These are phyloP conservation scores for Clivina fossor DNA, from an alignment of 2,888 invertebrate species.

Conservation along the genomic window DNA sequence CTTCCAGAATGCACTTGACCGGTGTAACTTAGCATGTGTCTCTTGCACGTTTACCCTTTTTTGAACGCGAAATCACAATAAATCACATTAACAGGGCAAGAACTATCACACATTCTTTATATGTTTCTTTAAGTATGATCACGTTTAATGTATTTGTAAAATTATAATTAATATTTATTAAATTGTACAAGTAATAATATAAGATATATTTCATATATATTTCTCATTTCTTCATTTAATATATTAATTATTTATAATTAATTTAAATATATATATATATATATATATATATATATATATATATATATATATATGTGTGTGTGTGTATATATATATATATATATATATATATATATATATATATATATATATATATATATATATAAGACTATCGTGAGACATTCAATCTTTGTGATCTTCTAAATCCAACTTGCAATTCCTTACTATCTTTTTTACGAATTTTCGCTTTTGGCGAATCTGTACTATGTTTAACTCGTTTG, in stretches of 20 bases:
- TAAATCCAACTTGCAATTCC: too few relatives aligned
- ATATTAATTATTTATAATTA: slow-evolving; percentile 4
- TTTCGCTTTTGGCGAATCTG: slow-evolving; percentile 45
- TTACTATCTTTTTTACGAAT: slow-evolving; percentile 46
- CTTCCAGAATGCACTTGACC: too few relatives aligned
- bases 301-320: too few relatives aligned
- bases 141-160: slow-evolving; percentile 34
- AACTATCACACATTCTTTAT: slow-evolving; percentile 31
- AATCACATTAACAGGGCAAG: slow-evolving; percentile 22
- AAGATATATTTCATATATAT: background rate
- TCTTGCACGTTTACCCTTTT: slow-evolving; percentile 10
- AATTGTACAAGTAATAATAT: slow-evolving; percentile 32
- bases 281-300: too few relatives aligned
- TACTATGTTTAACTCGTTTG: slow-evolving; percentile 21
- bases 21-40: slow-evolving; percentile 17
- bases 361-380: too few relatives aligned
- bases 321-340: too few relatives aligned
- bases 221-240: background rate
- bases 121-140: slow-evolving; percentile 30
- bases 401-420: slow-evolving; percentile 30
- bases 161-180: slow-evolving; percentile 24
- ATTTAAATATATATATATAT: too few relatives aligned
- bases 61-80: background rate
- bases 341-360: too few relatives aligned
- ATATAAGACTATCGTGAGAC: slow-evolving; percentile 31